Base-by-base conservation (phyloP, 1,140 invertebrate genomes). In the Habropoda laboriosa region DNA sequence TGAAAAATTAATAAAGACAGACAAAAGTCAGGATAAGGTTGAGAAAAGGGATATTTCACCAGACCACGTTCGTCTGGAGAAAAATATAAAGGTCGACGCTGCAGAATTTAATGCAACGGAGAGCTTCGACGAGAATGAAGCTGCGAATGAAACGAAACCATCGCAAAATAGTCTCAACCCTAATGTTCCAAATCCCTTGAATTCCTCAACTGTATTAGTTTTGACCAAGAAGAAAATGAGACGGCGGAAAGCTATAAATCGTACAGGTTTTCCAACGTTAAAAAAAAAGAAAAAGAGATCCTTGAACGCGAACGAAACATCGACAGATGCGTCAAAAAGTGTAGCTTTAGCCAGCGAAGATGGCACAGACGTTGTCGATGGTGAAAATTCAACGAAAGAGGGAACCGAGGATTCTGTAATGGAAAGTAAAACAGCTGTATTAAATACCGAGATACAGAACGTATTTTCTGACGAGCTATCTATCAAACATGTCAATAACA, bases 251-350 rank as follows among this genome's bases (percentile, higher is more conserved):
- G 94, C 95, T 8, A 96, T 96, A 18, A 98, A 98, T 90, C 94
- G 96, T 83, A 98, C 97, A 16, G 97, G 97, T 10, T 98, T 98
- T 91, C 97, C 97, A 0, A 96, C 95, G 24, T 93, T 96, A 24
- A 97, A 97, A 85, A 97, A 96, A 85, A 98, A 97, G 89, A 97
- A 97, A 89, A 96, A 97, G 86, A 96, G 90, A 30, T 90, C 66
- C 1, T 32, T 49, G 49, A 78, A 63, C 3, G 13, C 66, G 27
- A 55, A n/a, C 10, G 60, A 55, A 3, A n/a, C 55, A 12, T 63
- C 72, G 24, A 35, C 18, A 24, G 70, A 81, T 0, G n/a, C 83
- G 13, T 38, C 57, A 61, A 55, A 74, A 57, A 70, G 75, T 61
- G 32, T 18, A 0, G 8, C 10, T 21, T 32, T 30, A 3, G 18